phyloP scores from a whole-genome alignment of 2,797 vertebrate genomes.

The Gymnothorax reevesii region DNA sequence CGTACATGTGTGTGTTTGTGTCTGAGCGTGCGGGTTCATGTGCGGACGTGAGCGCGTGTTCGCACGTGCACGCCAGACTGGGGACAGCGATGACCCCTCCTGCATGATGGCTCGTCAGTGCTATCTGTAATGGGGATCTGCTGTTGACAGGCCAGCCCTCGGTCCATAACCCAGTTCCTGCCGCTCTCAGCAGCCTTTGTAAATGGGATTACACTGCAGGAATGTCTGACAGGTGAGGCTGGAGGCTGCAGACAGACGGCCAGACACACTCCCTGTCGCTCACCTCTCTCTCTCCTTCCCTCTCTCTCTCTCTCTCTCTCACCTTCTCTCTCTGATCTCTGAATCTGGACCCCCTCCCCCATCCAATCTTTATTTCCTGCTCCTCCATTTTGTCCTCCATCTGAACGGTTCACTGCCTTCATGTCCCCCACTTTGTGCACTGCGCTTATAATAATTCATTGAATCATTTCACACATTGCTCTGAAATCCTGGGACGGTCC shows the following conservation, averaged over 20 bases:
- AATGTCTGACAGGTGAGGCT: constrained; percentile 33
- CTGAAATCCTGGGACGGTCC: not conserved
- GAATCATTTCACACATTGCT: not conserved
- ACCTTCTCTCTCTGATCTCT: not conserved
- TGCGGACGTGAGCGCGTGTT: not conserved
- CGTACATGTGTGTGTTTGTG: not conserved
- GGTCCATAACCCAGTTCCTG: constrained; percentile 14
- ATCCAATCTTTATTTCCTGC: not conserved
- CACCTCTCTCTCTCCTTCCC: not conserved
- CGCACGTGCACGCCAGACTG: not conserved
- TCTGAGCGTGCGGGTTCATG: not conserved
- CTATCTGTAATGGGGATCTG: constrained; percentile 26
- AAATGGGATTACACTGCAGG: constrained; percentile 19
- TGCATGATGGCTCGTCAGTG: constrained; percentile 15
- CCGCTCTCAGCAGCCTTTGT: constrained; percentile 31
- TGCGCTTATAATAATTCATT: not conserved
- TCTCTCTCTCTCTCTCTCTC: not conserved
- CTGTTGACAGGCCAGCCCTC: constrained; percentile 20
- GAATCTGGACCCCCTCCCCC: not conserved
- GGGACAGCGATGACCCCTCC: constrained; percentile 4
- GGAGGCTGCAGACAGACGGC: constrained; percentile 21
- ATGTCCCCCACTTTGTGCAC: not conserved
- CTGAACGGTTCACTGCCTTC: not conserved
- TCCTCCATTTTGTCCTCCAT: not conserved
- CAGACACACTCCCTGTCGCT: constrained; percentile 18